A percentile compares a stretch with the other conserved stretches of the same genome.
Conservation (phyloP, 2,797 vertebrate species). For the Hypotaenidia okinawae region DNA sequence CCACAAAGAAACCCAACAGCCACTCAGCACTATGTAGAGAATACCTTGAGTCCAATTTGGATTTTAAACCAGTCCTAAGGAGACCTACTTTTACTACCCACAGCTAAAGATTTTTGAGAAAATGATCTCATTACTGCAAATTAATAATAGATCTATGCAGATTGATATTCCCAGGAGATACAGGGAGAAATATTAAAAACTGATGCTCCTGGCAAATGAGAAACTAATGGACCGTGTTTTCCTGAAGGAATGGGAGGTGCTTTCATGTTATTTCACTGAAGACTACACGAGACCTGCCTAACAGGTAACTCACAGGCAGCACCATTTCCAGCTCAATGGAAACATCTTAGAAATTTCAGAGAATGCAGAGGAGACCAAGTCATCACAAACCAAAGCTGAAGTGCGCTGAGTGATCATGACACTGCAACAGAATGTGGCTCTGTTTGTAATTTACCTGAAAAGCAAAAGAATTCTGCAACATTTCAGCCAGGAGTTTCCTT, state of each 20-base stretch:
- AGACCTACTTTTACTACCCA: constrained; percentile 47
- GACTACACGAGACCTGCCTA: not conserved
- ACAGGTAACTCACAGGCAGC: not conserved
- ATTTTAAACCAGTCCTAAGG: constrained; percentile 1
- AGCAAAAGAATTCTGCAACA: not conserved
- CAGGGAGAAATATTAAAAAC: constrained; percentile 66
- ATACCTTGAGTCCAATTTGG: not conserved
- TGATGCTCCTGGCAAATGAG: constrained; percentile 69
- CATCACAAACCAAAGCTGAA: not conserved
- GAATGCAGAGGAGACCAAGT: not conserved
- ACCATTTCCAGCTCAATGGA: not conserved
- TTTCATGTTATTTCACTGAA: not conserved
- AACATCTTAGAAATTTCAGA: constrained; percentile 7
- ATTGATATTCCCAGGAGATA: constrained; percentile 69
- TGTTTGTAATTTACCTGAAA: not conserved
- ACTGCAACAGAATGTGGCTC: not conserved
- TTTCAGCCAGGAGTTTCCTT: not conserved
- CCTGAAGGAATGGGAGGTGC: not conserved
- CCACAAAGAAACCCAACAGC: not conserved
- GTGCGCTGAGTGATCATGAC: accelerated
- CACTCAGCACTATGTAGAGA: not conserved
- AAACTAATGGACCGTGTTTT: constrained; percentile 67
- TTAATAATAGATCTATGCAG: constrained; percentile 73
- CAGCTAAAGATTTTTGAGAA: constrained; percentile 50
- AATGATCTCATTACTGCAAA: constrained; percentile 61